phyloP scores from a whole-genome alignment of 1,140 invertebrate genomes.

The Himalopsyche phryganea region DNA sequence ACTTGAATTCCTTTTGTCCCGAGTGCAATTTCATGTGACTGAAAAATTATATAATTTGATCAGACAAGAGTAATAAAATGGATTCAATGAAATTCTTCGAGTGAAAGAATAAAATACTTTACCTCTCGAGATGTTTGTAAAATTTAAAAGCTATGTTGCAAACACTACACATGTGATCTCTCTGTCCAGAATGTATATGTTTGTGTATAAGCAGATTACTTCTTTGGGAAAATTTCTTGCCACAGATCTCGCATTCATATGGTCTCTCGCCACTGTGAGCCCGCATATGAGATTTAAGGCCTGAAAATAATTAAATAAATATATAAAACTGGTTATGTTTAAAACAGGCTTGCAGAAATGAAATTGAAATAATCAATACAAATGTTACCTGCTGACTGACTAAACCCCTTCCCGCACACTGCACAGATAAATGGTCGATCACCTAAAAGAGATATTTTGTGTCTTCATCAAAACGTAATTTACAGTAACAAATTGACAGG shows the following conservation, averaged over 20 bases:
- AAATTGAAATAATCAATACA: too few relatives aligned
- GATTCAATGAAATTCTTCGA: neutral
- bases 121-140: constrained; percentile 33
- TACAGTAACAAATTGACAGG: too few relatives aligned
- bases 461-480: too few relatives aligned
- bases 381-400: constrained; percentile 25
- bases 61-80: neutral
- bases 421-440: constrained; percentile 28
- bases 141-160: constrained; percentile 32
- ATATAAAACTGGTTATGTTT: too few relatives aligned
- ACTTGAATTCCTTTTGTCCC: constrained; percentile 28
- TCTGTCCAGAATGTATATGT: constrained; percentile 28
- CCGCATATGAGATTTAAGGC: constrained; percentile 31
- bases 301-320: too few relatives aligned
- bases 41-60: constrained; percentile 14
- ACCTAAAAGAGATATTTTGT: constrained; percentile 21
- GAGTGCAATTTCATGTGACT: constrained; percentile 31
- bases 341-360: too few relatives aligned
- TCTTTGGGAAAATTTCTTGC: constrained; percentile 29
- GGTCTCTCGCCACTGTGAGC: constrained; percentile 31
- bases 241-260: constrained; percentile 29
- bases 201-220: constrained; percentile 31
- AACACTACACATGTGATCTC: constrained; percentile 24
- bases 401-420: constrained; percentile 32
- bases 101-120: neutral